phyloP scores from a whole-genome alignment of 2,888 invertebrate genomes.

The Tricholauxania praeusta region DNA sequence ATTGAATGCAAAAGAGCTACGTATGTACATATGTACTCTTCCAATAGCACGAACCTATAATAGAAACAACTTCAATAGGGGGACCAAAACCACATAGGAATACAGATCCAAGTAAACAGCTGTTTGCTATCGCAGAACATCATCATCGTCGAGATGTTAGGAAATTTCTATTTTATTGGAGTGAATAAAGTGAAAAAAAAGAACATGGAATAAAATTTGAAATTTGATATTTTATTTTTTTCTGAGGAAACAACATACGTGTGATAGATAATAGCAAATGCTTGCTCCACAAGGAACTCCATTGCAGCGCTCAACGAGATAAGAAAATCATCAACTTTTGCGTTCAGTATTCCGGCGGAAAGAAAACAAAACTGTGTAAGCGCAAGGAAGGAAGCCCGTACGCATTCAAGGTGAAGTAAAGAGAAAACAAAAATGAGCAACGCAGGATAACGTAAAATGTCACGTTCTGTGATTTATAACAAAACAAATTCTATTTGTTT shows the following conservation, averaged over 20 bases:
- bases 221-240: constrained; percentile 13
- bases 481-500: no score
- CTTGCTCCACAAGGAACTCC: neutral
- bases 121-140: no score
- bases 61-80: no score
- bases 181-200: neutral
- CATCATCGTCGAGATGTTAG: no score
- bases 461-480: constrained; percentile 9
- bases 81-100: no score
- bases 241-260: neutral
- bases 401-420: neutral
- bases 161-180: no score
- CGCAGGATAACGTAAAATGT: constrained; percentile 4
- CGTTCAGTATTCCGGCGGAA: constrained; percentile 4
- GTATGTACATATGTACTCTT: no score
- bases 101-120: no score
- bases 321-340: neutral
- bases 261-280: neutral
- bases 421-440: neutral
- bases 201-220: neutral
- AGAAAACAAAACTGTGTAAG: neutral
- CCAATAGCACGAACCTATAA: no score
- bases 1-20: no score
- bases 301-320: neutral
- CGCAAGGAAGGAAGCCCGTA: neutral